phyloP scores from a whole-genome alignment of 2,113 vertebrate species.

The Clupea harengus region DNA sequence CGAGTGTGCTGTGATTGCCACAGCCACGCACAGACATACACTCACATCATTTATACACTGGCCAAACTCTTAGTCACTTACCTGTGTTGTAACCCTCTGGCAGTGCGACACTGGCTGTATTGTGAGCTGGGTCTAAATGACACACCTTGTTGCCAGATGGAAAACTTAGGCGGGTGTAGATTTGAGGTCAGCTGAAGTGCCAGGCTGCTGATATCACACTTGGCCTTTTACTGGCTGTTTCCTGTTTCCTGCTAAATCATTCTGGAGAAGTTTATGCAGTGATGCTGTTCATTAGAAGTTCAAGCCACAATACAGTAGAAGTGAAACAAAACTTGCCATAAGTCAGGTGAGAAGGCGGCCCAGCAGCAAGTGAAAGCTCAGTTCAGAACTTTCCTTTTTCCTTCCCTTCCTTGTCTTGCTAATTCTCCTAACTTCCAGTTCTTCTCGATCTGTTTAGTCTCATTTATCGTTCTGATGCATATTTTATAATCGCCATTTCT shows the following conservation, averaged over 20 bases:
- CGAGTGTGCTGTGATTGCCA: not conserved
- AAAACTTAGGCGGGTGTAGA: not conserved
- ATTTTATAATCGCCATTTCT: not conserved
- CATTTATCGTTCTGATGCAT: not conserved
- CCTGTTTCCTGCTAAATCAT: not conserved
- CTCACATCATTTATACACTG: not conserved
- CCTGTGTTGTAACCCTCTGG: slow-evolving; percentile 14
- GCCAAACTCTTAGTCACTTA: slow-evolving; percentile 25
- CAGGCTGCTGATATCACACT: not conserved
- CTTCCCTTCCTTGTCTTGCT: not conserved
- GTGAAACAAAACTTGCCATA: not conserved
- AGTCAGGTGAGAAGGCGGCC: not conserved
- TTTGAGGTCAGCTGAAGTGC: slow-evolving; percentile 5
- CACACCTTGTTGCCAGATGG: slow-evolving; percentile 30
- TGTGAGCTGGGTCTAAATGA: slow-evolving; percentile 22
- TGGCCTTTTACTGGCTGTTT: not conserved
- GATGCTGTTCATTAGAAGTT: not conserved
- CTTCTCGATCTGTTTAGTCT: not conserved
- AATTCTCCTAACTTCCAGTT: not conserved
- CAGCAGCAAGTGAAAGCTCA: too few relatives aligned
- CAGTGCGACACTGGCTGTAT: slow-evolving; percentile 16
- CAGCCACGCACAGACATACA: not conserved
- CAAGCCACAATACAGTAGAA: not conserved
- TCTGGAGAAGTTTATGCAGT: too few relatives aligned
- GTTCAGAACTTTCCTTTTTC: not conserved